A percentile compares a stretch with the other conserved stretches of the same genome.
These are phyloP conservation scores for Nemotelus pantherinus DNA, from an alignment of 2,888 invertebrate species.

Conservation along the genomic window DNA sequence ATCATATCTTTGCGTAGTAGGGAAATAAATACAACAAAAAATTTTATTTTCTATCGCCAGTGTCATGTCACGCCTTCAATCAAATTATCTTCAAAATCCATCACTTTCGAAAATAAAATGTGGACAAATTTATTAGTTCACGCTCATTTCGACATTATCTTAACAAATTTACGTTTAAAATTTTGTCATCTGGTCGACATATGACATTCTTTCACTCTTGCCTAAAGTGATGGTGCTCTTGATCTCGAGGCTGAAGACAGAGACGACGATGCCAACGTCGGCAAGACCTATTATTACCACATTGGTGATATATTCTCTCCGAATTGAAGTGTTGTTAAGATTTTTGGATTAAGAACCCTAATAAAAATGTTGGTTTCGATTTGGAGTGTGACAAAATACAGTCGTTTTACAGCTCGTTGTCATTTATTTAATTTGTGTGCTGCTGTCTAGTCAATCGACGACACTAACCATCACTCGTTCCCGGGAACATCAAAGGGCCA, in stretches of 20 bases:
- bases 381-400: conserved; percentile 28
- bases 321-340: not conserved
- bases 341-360: conserved; percentile 3
- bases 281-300: too few species aligned
- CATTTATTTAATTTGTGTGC: conserved; percentile 21
- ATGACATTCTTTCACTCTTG: conserved; percentile 3
- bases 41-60: not conserved
- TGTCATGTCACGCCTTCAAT: conserved; percentile 28
- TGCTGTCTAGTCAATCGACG: not conserved
- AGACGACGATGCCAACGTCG: not conserved
- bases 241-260: not conserved
- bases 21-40: too few species aligned
- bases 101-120: conserved; percentile 18
- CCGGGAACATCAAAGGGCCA: conserved; percentile 19
- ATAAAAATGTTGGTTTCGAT: conserved; percentile 20
- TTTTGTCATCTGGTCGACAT: conserved; percentile 28
- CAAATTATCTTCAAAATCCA: conserved; percentile 25
- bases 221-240: not conserved
- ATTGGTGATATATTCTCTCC: not conserved
- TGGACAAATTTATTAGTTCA: conserved; percentile 31
- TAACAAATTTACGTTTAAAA: conserved; percentile 29
- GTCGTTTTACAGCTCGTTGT: conserved; percentile 6
- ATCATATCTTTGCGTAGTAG: too few species aligned
- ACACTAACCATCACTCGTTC: not conserved
- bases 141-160: conserved; percentile 21